Base-by-base conservation (phyloP, 2,113 vertebrate genomes). In the Brachyhypopomus gauderio region DNA sequence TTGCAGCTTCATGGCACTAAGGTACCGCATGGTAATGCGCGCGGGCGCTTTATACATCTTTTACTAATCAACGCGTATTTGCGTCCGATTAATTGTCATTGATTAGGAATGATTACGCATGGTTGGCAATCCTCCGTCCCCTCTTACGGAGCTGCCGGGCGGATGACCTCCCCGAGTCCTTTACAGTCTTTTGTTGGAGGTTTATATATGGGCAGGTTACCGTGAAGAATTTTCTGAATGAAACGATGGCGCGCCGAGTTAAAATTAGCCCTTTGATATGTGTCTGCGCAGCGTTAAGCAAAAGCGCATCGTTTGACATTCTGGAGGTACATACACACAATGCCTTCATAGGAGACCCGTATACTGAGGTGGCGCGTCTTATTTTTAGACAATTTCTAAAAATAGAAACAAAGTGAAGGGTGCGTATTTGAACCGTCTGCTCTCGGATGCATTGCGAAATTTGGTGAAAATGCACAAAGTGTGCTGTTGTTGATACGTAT, bases 191-290 rank as follows among this genome's bases (percentile, higher is more conserved):
- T 83, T 82, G n/a, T 58, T 58, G n/a, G 48, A 8, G 52, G 64
- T 78, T 72, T 78, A 75, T 58, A 75, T 58, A 69, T 62, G 79
- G 60, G 58, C 45, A 27, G 72, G 70, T 77, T 22, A 60, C 62
- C 34, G 69, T 23, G 69, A 72, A 63, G 34, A 5, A 81, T 86
- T 89, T 88, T 89, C 82, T 89, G 88, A 89, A 89, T 89, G 88
- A 84, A 87, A 74, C 72, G 67, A 70, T 52, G 14, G 69, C 64
- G 70, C 20, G 83, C 69, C 45, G 45, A 52, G 75, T 81, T 80
- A 69, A 80, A 83, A 85, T 73, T 77, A 75, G 78, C 48, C 56
- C 64, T 52, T 52, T 52, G 45, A 52, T 52, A 67, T 55, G 58
- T 78, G 72, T 77, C 58, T 66, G 77, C 67, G 73, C 60, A 63